phyloP scores from a whole-genome alignment of 2,113 vertebrate genomes.

The Lynx canadensis region DNA sequence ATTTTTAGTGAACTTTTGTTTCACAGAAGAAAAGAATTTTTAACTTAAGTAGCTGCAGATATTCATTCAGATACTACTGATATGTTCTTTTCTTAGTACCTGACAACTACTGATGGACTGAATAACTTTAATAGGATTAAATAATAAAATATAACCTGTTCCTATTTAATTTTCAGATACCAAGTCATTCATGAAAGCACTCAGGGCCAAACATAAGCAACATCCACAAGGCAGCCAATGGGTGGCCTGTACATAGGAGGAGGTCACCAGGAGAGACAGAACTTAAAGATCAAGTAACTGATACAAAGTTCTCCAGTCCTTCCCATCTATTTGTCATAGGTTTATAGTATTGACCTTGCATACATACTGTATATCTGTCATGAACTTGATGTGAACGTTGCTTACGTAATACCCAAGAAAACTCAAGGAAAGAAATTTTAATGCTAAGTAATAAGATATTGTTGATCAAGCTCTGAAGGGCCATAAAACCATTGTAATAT shows the following conservation, averaged over 20 bases:
- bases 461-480: neutral
- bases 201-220: neutral
- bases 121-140: neutral
- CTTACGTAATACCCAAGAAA: neutral
- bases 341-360: neutral
- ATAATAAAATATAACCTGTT: slow-evolving; percentile 18
- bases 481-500: neutral
- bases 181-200: neutral
- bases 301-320: neutral
- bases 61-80: neutral
- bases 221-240: neutral
- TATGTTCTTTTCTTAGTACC: neutral
- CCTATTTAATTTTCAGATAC: slow-evolving; percentile 6
- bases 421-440: neutral
- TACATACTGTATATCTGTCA: neutral
- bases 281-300: neutral
- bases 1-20: slow-evolving; percentile 28
- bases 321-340: neutral
- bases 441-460: neutral
- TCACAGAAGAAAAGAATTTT: slow-evolving; percentile 29
- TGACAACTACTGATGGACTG: neutral
- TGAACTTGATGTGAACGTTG: neutral
- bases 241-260: neutral
- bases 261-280: neutral
- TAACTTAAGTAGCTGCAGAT: slow-evolving; percentile 3